phyloP scores from a whole-genome alignment of 2,888 invertebrate genomes.

The Liopterus haemorrhoidalis region DNA sequence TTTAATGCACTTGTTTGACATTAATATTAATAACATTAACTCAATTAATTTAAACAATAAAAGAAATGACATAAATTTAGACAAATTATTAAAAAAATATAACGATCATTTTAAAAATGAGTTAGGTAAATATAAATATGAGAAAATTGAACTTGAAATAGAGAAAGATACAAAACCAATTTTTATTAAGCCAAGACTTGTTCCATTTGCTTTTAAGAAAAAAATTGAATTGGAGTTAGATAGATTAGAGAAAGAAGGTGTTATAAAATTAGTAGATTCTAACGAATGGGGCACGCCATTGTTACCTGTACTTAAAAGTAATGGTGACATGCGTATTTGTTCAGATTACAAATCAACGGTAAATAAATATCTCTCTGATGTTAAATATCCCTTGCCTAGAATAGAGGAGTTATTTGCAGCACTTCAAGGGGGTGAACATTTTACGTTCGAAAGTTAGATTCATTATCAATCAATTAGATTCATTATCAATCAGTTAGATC shows the following conservation, averaged over 20 bases:
- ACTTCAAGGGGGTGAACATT: conserved; percentile 20
- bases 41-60: no score
- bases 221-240: conserved; percentile 25
- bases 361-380: conserved; percentile 11
- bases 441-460: conserved; percentile 16
- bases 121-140: conserved; percentile 12
- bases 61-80: not conserved
- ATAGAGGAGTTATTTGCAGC: conserved; percentile 23
- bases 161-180: conserved; percentile 13
- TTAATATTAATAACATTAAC: conserved; percentile 7
- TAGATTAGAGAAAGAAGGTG: conserved; percentile 20
- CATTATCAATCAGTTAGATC: conserved; percentile 37
- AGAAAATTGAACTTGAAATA: conserved; percentile 10
- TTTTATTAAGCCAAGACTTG: conserved; percentile 18
- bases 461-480: no score
- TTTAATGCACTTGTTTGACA: conserved; percentile 4
- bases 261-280: conserved; percentile 27
- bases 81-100: conserved; percentile 1
- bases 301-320: conserved; percentile 28
- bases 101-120: not conserved
- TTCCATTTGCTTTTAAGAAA: conserved; percentile 25
- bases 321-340: conserved; percentile 25
- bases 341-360: conserved; percentile 26
- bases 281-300: conserved; percentile 35
- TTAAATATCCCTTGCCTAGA: conserved; percentile 21